phyloP scores from a whole-genome alignment of 2,888 invertebrate genomes.

The Liopterus haemorrhoidalis region DNA sequence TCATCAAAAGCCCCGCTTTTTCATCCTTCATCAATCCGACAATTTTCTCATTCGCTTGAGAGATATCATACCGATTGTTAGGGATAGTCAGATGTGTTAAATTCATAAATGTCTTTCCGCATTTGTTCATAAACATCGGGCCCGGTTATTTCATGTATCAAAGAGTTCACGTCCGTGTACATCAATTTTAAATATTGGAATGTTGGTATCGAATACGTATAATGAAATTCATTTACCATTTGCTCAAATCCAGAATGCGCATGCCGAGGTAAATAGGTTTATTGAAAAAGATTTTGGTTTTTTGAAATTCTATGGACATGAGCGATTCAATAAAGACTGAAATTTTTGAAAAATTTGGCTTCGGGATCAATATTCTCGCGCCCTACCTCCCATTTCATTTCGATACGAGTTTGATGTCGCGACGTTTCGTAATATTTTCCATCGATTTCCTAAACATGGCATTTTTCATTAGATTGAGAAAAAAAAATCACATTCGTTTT shows the following conservation, averaged over 20 bases:
- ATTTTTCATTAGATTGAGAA: constrained; percentile 26
- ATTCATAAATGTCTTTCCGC: constrained; percentile 21
- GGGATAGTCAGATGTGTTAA: constrained; percentile 33
- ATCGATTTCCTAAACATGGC: constrained; percentile 39
- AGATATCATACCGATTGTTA: constrained; percentile 31
- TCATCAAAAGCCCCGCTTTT: constrained; percentile 34
- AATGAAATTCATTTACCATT: constrained; percentile 37
- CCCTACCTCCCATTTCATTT: constrained; percentile 31
- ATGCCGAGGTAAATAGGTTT: constrained; percentile 29
- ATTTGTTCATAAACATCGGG: constrained; percentile 24
- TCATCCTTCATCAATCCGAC: constrained; percentile 39
- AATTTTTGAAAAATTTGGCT: constrained; percentile 23
- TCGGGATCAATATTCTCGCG: constrained; percentile 23
- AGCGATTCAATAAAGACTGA: constrained; percentile 18
- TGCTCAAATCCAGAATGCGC: constrained; percentile 26
- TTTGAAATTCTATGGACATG: constrained; percentile 20
- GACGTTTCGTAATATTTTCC: constrained; percentile 42
- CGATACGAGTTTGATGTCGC: constrained; percentile 36
- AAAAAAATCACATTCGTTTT: constrained; percentile 20
- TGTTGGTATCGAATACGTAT: constrained; percentile 27
- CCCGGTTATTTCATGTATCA: constrained; percentile 19
- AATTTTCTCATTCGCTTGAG: constrained; percentile 34
- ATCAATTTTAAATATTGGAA: constrained; percentile 27
- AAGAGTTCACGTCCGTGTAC: constrained; percentile 30
- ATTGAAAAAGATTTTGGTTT: constrained; percentile 22